Percentiles rank a stretch among this genome's conserved stretches.
Evolutionary conservation across 92 coral and sea anemone genomes (phyloP).

Genomic region (Pocillopora grandis): DNA sequence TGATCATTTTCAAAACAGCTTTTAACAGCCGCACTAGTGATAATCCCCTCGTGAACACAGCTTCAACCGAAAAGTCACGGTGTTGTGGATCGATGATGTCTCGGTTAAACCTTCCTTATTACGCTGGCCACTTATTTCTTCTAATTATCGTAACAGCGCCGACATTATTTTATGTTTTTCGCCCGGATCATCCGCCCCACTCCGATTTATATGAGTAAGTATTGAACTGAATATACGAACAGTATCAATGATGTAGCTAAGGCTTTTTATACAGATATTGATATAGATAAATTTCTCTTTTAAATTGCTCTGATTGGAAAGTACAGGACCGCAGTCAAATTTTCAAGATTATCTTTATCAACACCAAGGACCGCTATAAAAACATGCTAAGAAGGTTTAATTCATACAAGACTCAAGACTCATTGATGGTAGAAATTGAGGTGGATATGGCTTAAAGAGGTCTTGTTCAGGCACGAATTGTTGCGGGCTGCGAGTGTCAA

Average conservation of each 20-base stretch:
- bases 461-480: too few species aligned
- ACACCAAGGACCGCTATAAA: too few species aligned
- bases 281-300: too few species aligned
- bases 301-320: too few species aligned
- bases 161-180: slow-evolving; percentile 75
- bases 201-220: slow-evolving; percentile 39
- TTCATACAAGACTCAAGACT: too few species aligned
- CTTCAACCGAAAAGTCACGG: not conserved
- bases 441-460: too few species aligned
- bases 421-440: too few species aligned
- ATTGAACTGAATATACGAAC: not conserved
- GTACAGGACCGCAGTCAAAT: too few species aligned
- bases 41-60: slow-evolving; percentile 8
- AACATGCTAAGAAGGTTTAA: too few species aligned
- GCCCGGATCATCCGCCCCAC: slow-evolving; percentile 67
- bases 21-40: not conserved
- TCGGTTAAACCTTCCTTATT: slow-evolving; percentile 26
- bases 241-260: not conserved
- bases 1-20: not conserved
- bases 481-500: too few species aligned
- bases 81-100: not conserved
- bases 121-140: slow-evolving; percentile 56
- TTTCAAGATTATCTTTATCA: too few species aligned
- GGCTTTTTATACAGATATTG: too few species aligned
- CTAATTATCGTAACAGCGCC: slow-evolving; percentile 66